These are phyloP conservation scores for Helicolenus hilgendorfi DNA, from an alignment of 2,797 vertebrate species.

Conservation along the genomic window DNA sequence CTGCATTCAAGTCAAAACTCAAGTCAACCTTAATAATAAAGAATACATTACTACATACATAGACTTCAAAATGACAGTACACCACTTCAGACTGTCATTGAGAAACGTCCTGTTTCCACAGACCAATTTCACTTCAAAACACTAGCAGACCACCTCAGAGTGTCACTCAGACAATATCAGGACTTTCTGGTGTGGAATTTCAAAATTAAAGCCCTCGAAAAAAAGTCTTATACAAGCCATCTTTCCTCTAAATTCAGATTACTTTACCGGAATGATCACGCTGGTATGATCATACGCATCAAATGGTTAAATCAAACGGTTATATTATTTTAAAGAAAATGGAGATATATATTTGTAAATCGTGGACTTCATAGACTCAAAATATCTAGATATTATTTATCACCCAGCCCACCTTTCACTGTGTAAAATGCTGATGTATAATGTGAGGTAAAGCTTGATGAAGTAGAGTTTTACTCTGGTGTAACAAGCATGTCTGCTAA, in stretches of 20 bases:
- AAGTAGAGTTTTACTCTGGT: not conserved
- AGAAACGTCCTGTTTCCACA: too few species aligned
- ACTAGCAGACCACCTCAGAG: too few species aligned
- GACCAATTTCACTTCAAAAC: too few species aligned
- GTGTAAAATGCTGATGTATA: not conserved
- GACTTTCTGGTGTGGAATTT: not conserved
- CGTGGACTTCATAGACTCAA: not conserved
- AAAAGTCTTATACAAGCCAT: not conserved
- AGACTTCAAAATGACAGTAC: too few species aligned
- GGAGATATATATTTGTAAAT: too few species aligned
- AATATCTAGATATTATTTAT: not conserved
- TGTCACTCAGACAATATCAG: not conserved
- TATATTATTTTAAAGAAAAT: too few species aligned
- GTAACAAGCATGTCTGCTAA: not conserved
- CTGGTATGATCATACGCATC: accelerated
- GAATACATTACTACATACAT: too few species aligned
- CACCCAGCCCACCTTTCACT: not conserved
- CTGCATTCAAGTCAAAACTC: too few species aligned
- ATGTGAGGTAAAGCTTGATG: not conserved
- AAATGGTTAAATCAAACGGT: not conserved
- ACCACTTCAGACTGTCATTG: too few species aligned
- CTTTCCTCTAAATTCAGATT: not conserved
- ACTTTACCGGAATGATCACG: accelerated
- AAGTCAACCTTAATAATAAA: too few species aligned
- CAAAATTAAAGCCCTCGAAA: not conserved